Base-by-base conservation (phyloP, 1,140 invertebrate species). In the Megalopta genalis region DNA sequence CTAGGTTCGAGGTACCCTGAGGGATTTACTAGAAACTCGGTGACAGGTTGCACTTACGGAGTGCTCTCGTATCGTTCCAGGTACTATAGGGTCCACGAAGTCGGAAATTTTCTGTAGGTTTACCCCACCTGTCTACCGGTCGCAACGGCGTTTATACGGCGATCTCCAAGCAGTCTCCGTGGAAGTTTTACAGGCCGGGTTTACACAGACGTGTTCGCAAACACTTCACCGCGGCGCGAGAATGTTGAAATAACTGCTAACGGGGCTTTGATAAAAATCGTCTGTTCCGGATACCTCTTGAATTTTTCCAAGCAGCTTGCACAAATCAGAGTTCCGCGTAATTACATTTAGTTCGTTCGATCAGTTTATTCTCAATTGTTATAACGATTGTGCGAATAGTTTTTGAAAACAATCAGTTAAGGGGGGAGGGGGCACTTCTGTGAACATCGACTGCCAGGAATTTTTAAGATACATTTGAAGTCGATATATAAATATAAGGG, bases 121-220 rank as follows among this genome's bases (percentile, higher is more conserved):
- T 25, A 23, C 39, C n/a, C n/a, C 7, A 3, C 23, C 7, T 23
- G 21, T 59, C 49, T 25, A 5, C 49, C 18, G 4, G 21, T 23
- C 18, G 54, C 52, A 32, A 62, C 39, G 27, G 32, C 66, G 42
- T 62, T 57, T 27, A 32, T 4, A 16, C 25, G 52, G 49, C n/a
- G 10, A 42, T 69, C n/a, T 21, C 16, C 42, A 12, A 23, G 18
- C 57, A 25, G 16, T 27, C 37, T 42, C 37, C 6, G 23, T 65
- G 39, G 62, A 73, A 79, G 12, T 73, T 80, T 80, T 75, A 0
- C 65, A 18, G 39, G 32, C 1, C 27, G 27, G 64, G 78, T 80
- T 80, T 76, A 64, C 72, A 65, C 32, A 80, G 72, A 80, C 78
- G 57, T 42, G 32, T 69, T 68, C 8, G 59, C 78, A 80, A 68